These are phyloP conservation scores for Hapalemur alaotrensis DNA, from an alignment of 2,797 vertebrate species.

Conservation along the genomic window DNA sequence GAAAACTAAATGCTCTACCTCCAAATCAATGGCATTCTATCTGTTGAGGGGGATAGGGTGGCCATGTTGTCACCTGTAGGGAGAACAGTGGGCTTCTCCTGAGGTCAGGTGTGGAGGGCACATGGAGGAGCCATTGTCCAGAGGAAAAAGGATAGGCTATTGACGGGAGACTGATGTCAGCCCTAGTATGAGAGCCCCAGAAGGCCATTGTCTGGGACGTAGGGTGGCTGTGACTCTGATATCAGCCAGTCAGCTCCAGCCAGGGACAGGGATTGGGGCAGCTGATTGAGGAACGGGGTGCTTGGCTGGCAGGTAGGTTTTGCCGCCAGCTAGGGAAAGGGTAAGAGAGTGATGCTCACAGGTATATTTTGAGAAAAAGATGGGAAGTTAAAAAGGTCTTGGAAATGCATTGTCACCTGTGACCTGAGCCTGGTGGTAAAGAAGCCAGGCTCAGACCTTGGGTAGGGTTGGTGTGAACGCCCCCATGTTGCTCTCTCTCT, in stretches of 20 bases:
- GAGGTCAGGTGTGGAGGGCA: not conserved
- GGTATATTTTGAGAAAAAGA: not conserved
- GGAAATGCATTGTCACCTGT: not conserved
- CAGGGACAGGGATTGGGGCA: not conserved
- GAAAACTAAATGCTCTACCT: not conserved
- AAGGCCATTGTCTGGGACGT: rapidly evolving
- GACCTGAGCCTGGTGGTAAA: not conserved
- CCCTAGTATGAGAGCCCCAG: not conserved
- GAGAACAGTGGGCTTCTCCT: not conserved
- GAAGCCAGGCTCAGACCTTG: not conserved
- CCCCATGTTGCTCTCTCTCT: not conserved
- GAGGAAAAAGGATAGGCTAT: not conserved
- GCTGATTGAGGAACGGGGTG: not conserved
- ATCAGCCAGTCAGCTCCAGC: not conserved
- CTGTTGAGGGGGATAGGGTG: not conserved
- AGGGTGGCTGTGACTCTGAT: not conserved
- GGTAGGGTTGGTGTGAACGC: not conserved
- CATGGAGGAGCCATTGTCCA: not conserved
- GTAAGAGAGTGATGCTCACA: not conserved
- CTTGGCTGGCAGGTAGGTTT: not conserved
- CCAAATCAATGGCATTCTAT: not conserved
- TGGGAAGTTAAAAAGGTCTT: not conserved
- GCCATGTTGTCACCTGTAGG: not conserved
- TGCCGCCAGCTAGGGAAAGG: not conserved
- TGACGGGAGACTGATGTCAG: not conserved